phyloP scores from a whole-genome alignment of 2,797 vertebrate genomes.

The Serranus cabrilla region DNA sequence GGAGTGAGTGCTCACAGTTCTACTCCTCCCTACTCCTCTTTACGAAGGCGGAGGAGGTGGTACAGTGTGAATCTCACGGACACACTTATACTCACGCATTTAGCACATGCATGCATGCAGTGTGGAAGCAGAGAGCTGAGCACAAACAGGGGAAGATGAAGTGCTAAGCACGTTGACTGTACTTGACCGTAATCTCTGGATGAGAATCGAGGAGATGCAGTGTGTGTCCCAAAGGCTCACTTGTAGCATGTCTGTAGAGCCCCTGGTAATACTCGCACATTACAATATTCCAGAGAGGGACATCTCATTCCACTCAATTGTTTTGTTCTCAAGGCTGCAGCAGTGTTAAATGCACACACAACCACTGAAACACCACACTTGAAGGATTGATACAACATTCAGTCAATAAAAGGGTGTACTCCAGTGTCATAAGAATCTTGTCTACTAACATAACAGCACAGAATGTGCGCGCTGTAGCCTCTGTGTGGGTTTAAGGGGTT shows the following conservation, averaged over 20 bases:
- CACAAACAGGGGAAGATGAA: conserved; percentile 60
- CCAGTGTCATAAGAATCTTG: conserved; percentile 33
- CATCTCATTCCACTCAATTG: conserved; percentile 54
- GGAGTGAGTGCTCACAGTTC: conserved; percentile 64
- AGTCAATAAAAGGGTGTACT: conserved; percentile 50
- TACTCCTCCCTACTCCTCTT: conserved; percentile 58
- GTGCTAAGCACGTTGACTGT: conserved; percentile 64
- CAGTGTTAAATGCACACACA: conserved; percentile 42
- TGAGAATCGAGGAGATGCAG: conserved; percentile 64
- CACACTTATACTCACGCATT: conserved; percentile 47
- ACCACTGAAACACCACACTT: background rate
- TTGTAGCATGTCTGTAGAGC: conserved; percentile 53
- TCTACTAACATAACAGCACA: conserved; percentile 21
- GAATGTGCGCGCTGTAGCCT: conserved; percentile 20
- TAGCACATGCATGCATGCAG: conserved; percentile 46
- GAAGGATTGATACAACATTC: conserved; percentile 16
- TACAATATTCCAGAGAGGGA: conserved; percentile 65
- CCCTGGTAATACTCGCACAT: conserved; percentile 60
- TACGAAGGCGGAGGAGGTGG: conserved; percentile 46
- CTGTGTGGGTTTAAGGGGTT: conserved; percentile 49
- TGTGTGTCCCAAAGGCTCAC: conserved; percentile 61
- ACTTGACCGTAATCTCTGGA: conserved; percentile 76
- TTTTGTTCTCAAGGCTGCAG: conserved; percentile 57
- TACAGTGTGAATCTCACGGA: conserved; percentile 41
- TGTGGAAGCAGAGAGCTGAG: conserved; percentile 26